Evolutionary conservation across 2,113 vertebrate genomes (phyloP), one percentile per base, ranked within the genome.

Genomic region (Gracilinanus agilis): DNA sequence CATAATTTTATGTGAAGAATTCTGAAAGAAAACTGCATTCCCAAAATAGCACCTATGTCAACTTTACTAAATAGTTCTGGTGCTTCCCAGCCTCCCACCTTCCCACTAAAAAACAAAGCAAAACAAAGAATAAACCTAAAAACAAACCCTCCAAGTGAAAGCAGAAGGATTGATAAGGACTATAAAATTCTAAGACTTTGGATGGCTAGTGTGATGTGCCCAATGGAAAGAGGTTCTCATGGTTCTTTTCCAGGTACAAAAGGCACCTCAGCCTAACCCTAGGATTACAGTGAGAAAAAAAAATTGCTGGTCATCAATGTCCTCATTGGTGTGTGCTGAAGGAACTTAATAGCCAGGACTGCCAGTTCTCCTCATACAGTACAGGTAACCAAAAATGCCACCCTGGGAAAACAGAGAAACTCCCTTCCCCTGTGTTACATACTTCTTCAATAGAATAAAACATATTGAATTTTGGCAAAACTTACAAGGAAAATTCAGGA

Each of bases 341-440:
- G 24, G 44, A 9, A 27, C n/a, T 90, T 54, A 90, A 29, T 61
- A 91, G 55, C 25, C 5, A 49, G 54, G 40, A 54, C 49, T 88
- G 54, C 0, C 29, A 83, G 53, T 96, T 90, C 92, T 40, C 67
- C 34, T 83, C 19, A 40, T 40, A 40, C 19, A 83, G 7, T 83
- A 83, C 1, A 83, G n/a, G 21, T 4, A 61, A 25, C 58, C 54
- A 4, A 90, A 90, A 90, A 53, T 25, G 16, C 0, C 61, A 92
- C 90, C 55, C 40, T 40, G 67, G 34, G 67, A 83, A 21, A 83
- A 1, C 8, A 40, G 19, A 91, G 89, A 94, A 96, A 94, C 89
- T n/a, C 6, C n/a, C 6, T 55, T 93, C 58, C 90, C 44, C 90
- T 16, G 54, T 13, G 54, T 9, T 88, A 21, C 7, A 75, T 27